These are phyloP conservation scores for Trematomus bernacchii DNA, from an alignment of 2,797 vertebrate genomes.

Conservation along the genomic window DNA sequence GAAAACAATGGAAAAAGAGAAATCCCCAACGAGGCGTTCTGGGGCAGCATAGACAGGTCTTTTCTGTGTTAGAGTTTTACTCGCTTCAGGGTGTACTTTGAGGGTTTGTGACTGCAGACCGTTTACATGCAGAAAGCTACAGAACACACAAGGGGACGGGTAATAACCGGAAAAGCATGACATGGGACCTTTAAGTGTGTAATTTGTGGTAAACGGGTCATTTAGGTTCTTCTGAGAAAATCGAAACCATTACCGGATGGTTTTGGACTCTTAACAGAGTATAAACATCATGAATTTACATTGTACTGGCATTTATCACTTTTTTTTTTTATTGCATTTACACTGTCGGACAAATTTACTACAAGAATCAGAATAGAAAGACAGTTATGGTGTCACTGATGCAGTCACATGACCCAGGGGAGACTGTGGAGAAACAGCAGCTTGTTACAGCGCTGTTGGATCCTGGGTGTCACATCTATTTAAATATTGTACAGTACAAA, in stretches of 20 bases:
- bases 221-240: background rate
- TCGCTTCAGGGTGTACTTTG: too few species aligned
- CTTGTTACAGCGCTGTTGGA: conserved; percentile 19
- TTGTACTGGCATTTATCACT: conserved; percentile 24
- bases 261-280: background rate
- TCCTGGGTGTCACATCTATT: conserved; percentile 12
- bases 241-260: background rate
- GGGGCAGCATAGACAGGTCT: too few species aligned
- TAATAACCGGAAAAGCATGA: too few species aligned
- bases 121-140: too few species aligned
- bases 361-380: conserved; percentile 6
- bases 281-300: conserved; percentile 27
- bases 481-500: conserved; percentile 33
- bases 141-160: too few species aligned
- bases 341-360: conserved; percentile 11
- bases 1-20: too few species aligned
- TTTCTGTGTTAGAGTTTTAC: too few species aligned
- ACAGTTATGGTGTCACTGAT: conserved; percentile 32
- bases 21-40: too few species aligned
- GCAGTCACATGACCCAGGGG: conserved; percentile 42
- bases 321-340: conserved; percentile 1
- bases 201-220: too few species aligned
- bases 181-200: too few species aligned
- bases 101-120: too few species aligned
- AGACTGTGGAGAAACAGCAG: background rate